phyloP scores from a whole-genome alignment of 2,888 invertebrate species.

The Hydrotaea diabolus region DNA sequence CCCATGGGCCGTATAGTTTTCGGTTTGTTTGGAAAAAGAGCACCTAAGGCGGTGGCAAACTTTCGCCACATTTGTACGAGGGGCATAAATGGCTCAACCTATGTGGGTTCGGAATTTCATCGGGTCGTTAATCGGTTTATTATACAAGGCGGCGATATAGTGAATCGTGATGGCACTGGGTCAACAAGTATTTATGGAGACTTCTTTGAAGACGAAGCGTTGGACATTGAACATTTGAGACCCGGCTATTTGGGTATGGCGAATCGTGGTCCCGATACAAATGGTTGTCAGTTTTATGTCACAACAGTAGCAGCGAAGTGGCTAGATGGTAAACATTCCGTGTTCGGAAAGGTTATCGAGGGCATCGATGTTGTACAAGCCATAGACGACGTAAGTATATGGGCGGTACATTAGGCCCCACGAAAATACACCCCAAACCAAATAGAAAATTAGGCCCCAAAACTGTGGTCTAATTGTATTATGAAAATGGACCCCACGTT shows the following conservation, averaged over 20 bases:
- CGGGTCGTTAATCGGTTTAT: constrained; percentile 94
- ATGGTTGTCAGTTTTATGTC: constrained; percentile 97
- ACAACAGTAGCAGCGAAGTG: constrained; percentile 93
- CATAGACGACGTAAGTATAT: constrained; percentile 85
- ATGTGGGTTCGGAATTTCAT: constrained; percentile 90
- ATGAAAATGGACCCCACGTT: no score
- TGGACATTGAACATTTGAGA: constrained; percentile 88
- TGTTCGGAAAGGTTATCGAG: constrained; percentile 91
- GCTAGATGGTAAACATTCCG: constrained; percentile 93
- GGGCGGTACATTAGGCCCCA: no score
- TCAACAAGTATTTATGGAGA: constrained; percentile 93
- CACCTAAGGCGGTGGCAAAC: constrained; percentile 92
- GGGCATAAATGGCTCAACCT: constrained; percentile 89
- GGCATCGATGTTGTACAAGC: constrained; percentile 91
- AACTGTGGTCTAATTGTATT: no score
- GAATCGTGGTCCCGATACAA: constrained; percentile 92
- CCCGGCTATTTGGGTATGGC: constrained; percentile 96
- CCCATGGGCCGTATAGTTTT: constrained; percentile 89
- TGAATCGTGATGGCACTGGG: constrained; percentile 89
- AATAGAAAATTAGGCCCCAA: no score
- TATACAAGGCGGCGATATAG: constrained; percentile 95
- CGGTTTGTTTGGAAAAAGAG: constrained; percentile 90
- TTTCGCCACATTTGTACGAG: constrained; percentile 90
- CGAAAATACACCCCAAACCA: no score
- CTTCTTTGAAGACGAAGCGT: constrained; percentile 92